Conservation (phyloP, 35 echinoderm and acorn worm genomes). For the Patiria miniata region DNA sequence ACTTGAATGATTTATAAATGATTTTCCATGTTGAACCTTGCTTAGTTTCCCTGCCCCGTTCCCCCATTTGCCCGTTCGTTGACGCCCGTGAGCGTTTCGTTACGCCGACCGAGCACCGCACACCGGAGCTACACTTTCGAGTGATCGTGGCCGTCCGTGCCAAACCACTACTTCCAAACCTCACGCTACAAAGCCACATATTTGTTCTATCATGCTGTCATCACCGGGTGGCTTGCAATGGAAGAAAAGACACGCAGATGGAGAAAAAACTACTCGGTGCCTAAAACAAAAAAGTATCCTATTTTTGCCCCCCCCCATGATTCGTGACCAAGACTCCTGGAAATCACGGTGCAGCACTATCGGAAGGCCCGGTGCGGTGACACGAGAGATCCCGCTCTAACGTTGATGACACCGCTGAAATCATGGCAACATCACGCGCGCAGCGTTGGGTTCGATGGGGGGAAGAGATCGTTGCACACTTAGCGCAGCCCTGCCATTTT, state of each 20-base stretch:
- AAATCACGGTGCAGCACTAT: background rate
- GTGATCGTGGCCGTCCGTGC: background rate
- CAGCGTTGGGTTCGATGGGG: slow-evolving; percentile 16
- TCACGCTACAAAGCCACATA: background rate
- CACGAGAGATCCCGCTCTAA: background rate
- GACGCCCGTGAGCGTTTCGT: slow-evolving; percentile 8
- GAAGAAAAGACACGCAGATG: background rate
- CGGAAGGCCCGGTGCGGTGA: background rate
- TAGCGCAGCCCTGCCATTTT: slow-evolving; percentile 22
- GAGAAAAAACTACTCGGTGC: background rate
- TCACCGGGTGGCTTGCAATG: background rate
- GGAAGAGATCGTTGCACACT: slow-evolving; percentile 8
- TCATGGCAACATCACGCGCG: slow-evolving; percentile 28
- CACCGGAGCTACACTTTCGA: slow-evolving; percentile 4
- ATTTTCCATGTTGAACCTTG: too few species aligned
- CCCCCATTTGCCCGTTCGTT: background rate
- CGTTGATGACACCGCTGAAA: slow-evolving; percentile 15
- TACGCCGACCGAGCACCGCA: background rate
- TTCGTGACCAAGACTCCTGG: background rate
- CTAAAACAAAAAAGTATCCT: background rate
- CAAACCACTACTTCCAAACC: background rate
- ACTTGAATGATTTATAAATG: too few species aligned
- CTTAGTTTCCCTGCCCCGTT: background rate
- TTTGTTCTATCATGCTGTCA: slow-evolving; percentile 14
- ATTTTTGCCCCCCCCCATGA: background rate